phyloP scores from a whole-genome alignment of 2,113 vertebrate species.

The Thalassoma bifasciatum region DNA sequence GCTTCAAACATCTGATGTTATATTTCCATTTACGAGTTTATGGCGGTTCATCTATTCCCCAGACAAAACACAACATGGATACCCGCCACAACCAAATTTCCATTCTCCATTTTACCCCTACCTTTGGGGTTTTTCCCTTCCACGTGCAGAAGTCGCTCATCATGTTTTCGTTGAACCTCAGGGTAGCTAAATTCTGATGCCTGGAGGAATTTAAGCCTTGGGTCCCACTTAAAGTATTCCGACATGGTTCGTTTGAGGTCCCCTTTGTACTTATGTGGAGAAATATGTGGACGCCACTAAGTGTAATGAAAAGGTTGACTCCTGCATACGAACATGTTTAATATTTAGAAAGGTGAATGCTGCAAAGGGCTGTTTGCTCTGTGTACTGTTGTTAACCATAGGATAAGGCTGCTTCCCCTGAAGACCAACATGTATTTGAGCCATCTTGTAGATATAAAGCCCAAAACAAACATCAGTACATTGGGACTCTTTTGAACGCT shows the following conservation, averaged over 20 bases:
- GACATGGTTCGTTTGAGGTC: too few species aligned
- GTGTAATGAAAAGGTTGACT: background rate
- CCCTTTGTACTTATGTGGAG: background rate
- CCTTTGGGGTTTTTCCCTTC: background rate
- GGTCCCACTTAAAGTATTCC: too few species aligned
- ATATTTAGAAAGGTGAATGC: background rate
- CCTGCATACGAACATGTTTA: too few species aligned
- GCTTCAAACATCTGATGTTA: background rate
- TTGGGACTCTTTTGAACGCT: background rate
- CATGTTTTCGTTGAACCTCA: background rate
- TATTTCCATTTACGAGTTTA: background rate
- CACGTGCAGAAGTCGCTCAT: background rate
- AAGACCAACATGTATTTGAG: background rate
- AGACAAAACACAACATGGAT: background rate
- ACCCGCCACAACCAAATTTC: background rate
- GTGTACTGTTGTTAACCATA: background rate
- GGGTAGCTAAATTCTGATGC: conserved; percentile 1
- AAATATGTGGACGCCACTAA: background rate
- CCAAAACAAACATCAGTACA: background rate
- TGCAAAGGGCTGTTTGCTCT: background rate
- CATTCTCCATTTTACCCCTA: conserved; percentile 36
- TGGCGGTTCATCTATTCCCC: background rate
- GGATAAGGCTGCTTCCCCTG: background rate
- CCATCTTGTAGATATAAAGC: background rate
- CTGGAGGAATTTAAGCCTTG: background rate